Evolutionary conservation across 1,140 invertebrate genomes (phyloP), one percentile per base, ranked within the genome.

Genomic region (Bilobella aurantiaca): DNA sequence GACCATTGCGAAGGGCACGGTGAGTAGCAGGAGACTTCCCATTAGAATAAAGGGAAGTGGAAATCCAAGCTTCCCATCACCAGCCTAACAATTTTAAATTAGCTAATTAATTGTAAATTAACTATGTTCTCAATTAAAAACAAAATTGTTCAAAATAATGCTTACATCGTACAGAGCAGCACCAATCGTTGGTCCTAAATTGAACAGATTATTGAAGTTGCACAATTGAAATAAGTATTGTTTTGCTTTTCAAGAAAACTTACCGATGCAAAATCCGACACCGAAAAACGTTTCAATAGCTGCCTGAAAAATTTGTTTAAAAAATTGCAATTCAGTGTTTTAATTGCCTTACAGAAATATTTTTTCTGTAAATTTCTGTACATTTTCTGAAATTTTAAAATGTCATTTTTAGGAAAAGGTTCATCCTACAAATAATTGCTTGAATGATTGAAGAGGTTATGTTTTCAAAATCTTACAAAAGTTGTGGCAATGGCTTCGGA

Each of bases 401-500:
- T n/a, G n/a, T n/a, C n/a, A n/a, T n/a, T n/a, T n/a, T n/a, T n/a
- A n/a, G n/a, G n/a, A n/a, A n/a, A n/a, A n/a, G n/a, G n/a, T n/a
- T n/a, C n/a, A n/a, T n/a, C n/a, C n/a, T n/a, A n/a, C n/a, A n/a
- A n/a, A n/a, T n/a, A n/a, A n/a, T n/a, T n/a, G n/a, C n/a, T n/a
- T n/a, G n/a, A n/a, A n/a, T n/a, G n/a, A n/a, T n/a, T n/a, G n/a
- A n/a, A n/a, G n/a, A n/a, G n/a, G n/a, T n/a, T 30, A 21, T 56
- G 3, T 37, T 37, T 14, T 58, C 28, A 46, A 47, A 28, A 31
- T 31, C 84, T 87, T 78, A 93, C 91, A 80, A 96, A 94, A 68
- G 91, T 91, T 0, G 89, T 91, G 0, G 90, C 89, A 0, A 96
- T 88, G 74, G 90, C 87, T 63, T 90, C 81, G 0, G 93, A 91